phyloP scores from a whole-genome alignment of 2,888 invertebrate species.

The Aphrophora alni region DNA sequence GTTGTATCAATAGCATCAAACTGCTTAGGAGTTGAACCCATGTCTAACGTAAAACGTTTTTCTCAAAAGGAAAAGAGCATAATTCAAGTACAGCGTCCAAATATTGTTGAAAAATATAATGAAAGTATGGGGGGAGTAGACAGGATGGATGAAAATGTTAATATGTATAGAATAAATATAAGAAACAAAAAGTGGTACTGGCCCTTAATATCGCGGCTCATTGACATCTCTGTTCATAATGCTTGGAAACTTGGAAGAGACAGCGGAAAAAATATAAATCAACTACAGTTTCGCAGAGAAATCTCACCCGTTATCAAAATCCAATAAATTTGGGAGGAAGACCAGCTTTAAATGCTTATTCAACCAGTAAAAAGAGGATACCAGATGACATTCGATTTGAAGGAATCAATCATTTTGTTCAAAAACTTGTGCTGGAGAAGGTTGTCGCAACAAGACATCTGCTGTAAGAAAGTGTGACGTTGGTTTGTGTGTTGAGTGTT shows the following conservation, averaged over 20 bases:
- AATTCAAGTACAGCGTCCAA: neutral
- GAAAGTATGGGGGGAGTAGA: constrained; percentile 45
- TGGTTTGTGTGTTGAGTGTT: constrained; percentile 9
- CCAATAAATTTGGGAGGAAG: neutral
- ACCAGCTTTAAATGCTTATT: too few relatives aligned
- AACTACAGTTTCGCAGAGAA: constrained; percentile 47
- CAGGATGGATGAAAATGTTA: constrained; percentile 50
- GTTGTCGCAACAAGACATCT: constrained; percentile 10
- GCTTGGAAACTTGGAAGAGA: constrained; percentile 49
- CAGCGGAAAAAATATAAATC: constrained; percentile 46
- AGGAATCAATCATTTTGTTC: too few relatives aligned
- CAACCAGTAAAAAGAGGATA: too few relatives aligned
- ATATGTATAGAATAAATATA: constrained; percentile 47
- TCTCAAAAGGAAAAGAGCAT: neutral
- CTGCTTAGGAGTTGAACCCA: neutral
- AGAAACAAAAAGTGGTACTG: constrained; percentile 53
- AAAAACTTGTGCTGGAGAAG: constrained; percentile 12
- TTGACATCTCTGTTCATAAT: constrained; percentile 52
- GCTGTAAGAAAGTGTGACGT: constrained; percentile 20
- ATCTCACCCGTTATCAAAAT: neutral
- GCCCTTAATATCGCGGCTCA: constrained; percentile 47
- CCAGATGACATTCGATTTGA: too few relatives aligned
- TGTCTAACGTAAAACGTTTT: neutral
- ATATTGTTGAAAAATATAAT: constrained; percentile 15
- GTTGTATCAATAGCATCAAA: neutral